These are phyloP conservation scores for Pocillopora grandis DNA, from an alignment of 92 coral and sea anemone genomes.

Conservation along the genomic window DNA sequence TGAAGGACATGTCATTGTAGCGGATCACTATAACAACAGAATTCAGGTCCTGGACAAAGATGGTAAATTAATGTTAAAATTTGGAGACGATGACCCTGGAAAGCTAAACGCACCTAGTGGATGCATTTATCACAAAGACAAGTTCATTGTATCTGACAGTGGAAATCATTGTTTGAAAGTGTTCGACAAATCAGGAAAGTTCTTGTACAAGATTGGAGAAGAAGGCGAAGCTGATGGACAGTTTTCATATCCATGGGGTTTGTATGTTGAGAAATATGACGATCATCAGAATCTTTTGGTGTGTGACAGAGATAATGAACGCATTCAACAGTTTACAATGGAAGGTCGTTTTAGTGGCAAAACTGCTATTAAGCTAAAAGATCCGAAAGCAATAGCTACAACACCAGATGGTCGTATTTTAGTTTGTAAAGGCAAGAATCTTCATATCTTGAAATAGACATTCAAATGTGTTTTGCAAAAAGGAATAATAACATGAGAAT, in stretches of 20 bases:
- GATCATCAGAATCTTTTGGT: neutral
- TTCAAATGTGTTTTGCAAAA: too few relatives aligned
- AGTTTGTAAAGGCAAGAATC: neutral
- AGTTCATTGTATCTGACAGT: neutral
- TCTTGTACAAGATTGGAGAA: too few relatives aligned
- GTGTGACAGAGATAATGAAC: too few relatives aligned
- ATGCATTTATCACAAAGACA: neutral
- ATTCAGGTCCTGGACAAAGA: constrained; percentile 5
- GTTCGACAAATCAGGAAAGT: too few relatives aligned
- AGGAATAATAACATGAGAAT: too few relatives aligned
- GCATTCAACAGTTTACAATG: too few relatives aligned
- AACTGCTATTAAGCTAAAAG: too few relatives aligned
- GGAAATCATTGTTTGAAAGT: too few relatives aligned
- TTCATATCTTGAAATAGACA: too few relatives aligned
- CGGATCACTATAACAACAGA: neutral
- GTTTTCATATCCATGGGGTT: neutral
- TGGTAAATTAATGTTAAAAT: neutral
- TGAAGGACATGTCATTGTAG: constrained; percentile 8
- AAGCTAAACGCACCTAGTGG: neutral
- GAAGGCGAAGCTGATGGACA: neutral
- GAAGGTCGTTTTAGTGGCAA: too few relatives aligned
- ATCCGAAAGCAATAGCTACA: too few relatives aligned
- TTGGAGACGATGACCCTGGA: neutral
- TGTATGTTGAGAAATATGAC: too few relatives aligned
- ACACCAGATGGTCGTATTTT: neutral